Conservation (phyloP, 1,140 invertebrate genomes). For the Dendroctonus valens region DNA sequence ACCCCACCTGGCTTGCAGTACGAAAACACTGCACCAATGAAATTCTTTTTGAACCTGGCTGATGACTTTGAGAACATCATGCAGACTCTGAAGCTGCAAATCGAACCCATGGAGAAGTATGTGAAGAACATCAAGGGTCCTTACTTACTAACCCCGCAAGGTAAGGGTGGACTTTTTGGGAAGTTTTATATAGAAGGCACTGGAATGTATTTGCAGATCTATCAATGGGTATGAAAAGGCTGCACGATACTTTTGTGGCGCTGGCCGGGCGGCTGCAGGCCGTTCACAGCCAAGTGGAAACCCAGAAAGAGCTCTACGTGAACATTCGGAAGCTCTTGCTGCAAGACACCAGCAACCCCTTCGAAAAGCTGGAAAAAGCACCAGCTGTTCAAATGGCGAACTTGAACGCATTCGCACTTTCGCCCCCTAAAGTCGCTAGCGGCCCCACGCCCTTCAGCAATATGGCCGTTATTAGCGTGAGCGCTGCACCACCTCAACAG, state of each 20-base stretch:
- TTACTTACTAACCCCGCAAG: conserved; percentile 65
- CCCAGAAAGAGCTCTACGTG: conserved; percentile 80
- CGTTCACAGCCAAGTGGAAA: conserved; percentile 67
- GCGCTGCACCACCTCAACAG: conserved; percentile 26
- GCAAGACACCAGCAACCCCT: conserved; percentile 77
- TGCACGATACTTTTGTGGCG: conserved; percentile 82
- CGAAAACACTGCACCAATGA: conserved; percentile 71
- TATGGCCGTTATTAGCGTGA: conserved; percentile 30
- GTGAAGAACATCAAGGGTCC: conserved; percentile 67
- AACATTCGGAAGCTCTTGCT: conserved; percentile 75
- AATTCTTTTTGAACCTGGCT: conserved; percentile 71
- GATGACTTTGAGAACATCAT: conserved; percentile 72
- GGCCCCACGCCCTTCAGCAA: conserved; percentile 52
- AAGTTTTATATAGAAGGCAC: background rate
- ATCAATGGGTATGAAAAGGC: conserved; percentile 68
- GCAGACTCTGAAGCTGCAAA: conserved; percentile 67
- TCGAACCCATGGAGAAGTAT: conserved; percentile 71
- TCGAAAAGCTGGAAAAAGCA: conserved; percentile 58
- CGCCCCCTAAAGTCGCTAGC: conserved; percentile 41
- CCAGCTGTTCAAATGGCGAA: conserved; percentile 31
- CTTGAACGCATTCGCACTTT: conserved; percentile 32
- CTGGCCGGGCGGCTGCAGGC: conserved; percentile 80
- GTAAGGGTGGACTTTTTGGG: conserved; percentile 51
- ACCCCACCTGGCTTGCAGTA: conserved; percentile 73
- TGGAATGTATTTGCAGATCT: conserved; percentile 55